Evolutionary conservation across 2,797 vertebrate species (phyloP), one percentile per base, ranked within the genome.

Genomic region (Catostomus latipinnis): DNA sequence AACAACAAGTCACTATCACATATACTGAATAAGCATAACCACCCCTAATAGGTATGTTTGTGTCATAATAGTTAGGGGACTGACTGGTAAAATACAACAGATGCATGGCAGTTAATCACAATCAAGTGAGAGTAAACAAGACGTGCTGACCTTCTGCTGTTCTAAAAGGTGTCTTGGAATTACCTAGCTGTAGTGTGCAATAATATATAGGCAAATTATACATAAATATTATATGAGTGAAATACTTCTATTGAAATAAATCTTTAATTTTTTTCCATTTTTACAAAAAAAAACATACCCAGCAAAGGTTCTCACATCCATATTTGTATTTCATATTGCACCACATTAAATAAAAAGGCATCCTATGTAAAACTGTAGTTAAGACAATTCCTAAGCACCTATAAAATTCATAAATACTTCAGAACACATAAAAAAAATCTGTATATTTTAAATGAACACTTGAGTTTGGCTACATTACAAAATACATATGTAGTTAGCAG

Each of bases 321-420:
- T 14, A 50, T 79, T 69, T 82, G 46, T 69, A 79, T 86, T 71
- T 81, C 67, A 86, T 85, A 83, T 78, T 83, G 78, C 84, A 87
- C 80, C 84, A 86, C 77, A 82, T 56, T 65, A 82, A 79, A 83
- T 78, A 80, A 83, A 74, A 71, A 79, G 62, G 61, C 66, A 72
- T 84, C 66, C 75, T 60, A 65, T 81, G 83, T 74, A 84, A 80
- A 86, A 85, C 75, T 60, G 54, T 72, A 76, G 81, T 76, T 67
- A 57, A 83, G 69, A 75, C 66, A 62, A 54, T 76, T 49, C 53
- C 34, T 81, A 84, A 81, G 74, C 83, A 87, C 79, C 62, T 66
- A 65, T 76, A 75, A 82, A n/a, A 60, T 71, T 76, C 65, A 76
- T 13, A 77, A 77, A 77, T 77, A 63, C 68, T 71, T 54, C 54